Conservation (phyloP, 2,797 vertebrate species). For the Propithecus deckenii region DNA sequence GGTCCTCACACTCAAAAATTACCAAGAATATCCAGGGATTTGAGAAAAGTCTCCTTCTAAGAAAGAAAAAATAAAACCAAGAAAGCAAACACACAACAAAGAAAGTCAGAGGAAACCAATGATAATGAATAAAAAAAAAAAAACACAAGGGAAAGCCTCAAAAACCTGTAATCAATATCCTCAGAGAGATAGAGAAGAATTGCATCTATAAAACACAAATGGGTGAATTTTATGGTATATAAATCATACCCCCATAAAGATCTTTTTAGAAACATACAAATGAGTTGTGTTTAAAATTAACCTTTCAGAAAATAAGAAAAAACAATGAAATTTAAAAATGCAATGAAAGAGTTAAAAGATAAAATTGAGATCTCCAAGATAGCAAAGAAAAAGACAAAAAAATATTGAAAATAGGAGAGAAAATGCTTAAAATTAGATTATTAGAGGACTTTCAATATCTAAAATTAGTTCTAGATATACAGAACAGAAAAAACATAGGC, state of each 20-base stretch:
- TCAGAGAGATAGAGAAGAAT: not conserved
- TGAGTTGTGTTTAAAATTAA: not conserved
- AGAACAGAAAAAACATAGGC: not conserved
- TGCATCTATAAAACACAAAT: not conserved
- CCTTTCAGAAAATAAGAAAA: not conserved
- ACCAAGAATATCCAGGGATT: not conserved
- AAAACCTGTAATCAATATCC: not conserved
- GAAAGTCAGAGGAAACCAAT: not conserved
- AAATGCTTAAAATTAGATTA: not conserved
- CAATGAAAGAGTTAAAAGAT: not conserved
- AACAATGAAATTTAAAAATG: not conserved
- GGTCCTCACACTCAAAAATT: not conserved
- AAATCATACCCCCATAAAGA: not conserved
- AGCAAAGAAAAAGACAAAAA: not conserved
- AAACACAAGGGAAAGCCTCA: not conserved
- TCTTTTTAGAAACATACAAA: not conserved
- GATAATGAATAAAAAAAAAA: not conserved
- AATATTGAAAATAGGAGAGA: not conserved
- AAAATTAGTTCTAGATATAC: not conserved
- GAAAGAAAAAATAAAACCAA: not conserved
- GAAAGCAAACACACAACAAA: not conserved
- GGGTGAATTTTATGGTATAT: not conserved
- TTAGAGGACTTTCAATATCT: not conserved
- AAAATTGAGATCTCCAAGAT: not conserved
- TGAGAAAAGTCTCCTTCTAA: not conserved